phyloP scores from a whole-genome alignment of 2,888 invertebrate genomes.

The Apodemia duryi region DNA sequence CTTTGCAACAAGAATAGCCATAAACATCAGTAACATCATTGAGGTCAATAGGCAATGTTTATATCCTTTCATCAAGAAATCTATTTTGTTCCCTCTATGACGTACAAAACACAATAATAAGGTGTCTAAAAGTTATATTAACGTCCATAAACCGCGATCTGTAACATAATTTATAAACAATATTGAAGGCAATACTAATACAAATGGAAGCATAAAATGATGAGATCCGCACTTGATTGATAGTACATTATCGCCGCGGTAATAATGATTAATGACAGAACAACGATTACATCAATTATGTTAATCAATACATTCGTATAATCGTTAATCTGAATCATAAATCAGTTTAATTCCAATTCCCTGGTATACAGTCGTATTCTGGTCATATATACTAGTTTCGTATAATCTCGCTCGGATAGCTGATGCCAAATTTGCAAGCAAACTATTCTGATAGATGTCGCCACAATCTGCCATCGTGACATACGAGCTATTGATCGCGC shows the following conservation, averaged over 20 bases:
- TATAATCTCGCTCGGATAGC: conserved; percentile 53
- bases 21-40: too few relatives aligned
- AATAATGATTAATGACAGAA: conserved; percentile 18
- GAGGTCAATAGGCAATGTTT: too few relatives aligned
- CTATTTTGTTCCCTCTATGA: too few relatives aligned
- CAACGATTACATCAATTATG: conserved; percentile 17
- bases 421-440: conserved; percentile 64
- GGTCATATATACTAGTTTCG: conserved; percentile 30
- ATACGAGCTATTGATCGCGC: conserved; percentile 44
- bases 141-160: too few relatives aligned
- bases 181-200: not conserved
- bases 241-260: conserved; percentile 10
- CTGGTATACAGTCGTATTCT: conserved; percentile 24
- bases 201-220: conserved; percentile 3
- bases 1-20: too few relatives aligned
- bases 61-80: too few relatives aligned
- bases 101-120: too few relatives aligned
- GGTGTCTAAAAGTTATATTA: too few relatives aligned
- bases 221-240: conserved; percentile 7
- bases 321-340: conserved; percentile 24
- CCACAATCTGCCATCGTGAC: conserved; percentile 55
- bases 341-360: conserved; percentile 29
- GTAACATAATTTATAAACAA: too few relatives aligned
- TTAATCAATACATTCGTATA: conserved; percentile 13
- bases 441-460: conserved; percentile 61